Conservation (phyloP, 2,113 vertebrate species). For the Ammodytes dubius region DNA sequence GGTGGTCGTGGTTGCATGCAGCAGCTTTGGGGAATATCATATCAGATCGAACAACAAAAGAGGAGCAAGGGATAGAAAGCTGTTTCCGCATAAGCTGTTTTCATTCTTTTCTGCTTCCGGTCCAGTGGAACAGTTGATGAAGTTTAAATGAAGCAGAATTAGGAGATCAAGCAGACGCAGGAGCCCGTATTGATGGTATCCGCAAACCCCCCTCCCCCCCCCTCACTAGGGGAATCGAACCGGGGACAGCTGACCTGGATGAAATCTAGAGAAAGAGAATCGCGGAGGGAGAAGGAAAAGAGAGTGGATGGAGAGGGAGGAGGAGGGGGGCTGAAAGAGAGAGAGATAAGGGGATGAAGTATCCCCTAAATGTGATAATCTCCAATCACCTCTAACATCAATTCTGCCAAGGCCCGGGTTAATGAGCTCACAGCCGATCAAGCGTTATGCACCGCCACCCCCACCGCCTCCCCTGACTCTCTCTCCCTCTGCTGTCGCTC, state of each 20-base stretch:
- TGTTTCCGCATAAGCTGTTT: slow-evolving; percentile 84
- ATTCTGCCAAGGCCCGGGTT: slow-evolving; percentile 92
- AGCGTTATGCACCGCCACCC: slow-evolving; percentile 87
- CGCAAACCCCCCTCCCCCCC: slow-evolving; percentile 62
- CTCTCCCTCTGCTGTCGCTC: slow-evolving; percentile 68
- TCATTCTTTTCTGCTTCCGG: slow-evolving; percentile 94
- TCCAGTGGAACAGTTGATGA: slow-evolving; percentile 99
- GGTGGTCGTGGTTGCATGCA: slow-evolving; percentile 58
- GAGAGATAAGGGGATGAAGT: slow-evolving; percentile 79
- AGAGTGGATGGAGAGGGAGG: not conserved
- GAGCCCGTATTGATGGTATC: slow-evolving; percentile 85
- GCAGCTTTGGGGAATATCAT: slow-evolving; percentile 79
- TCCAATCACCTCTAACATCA: slow-evolving; percentile 96
- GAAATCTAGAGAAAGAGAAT: slow-evolving; percentile 79
- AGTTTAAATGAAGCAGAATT: slow-evolving; percentile 99
- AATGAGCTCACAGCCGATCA: slow-evolving; percentile 94
- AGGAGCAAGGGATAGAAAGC: slow-evolving; percentile 62
- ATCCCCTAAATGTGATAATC: slow-evolving; percentile 98
- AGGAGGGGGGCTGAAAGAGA: slow-evolving; percentile 26
- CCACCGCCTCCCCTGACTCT: slow-evolving; percentile 69
- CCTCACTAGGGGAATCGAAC: slow-evolving; percentile 80
- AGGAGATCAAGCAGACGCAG: slow-evolving; percentile 91
- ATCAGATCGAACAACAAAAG: slow-evolving; percentile 86
- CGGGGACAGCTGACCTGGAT: slow-evolving; percentile 84
- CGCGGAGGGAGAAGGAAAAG: not conserved